Evolutionary conservation across 1,140 invertebrate species (phyloP).

Genomic region (Bradysia coprophila): DNA sequence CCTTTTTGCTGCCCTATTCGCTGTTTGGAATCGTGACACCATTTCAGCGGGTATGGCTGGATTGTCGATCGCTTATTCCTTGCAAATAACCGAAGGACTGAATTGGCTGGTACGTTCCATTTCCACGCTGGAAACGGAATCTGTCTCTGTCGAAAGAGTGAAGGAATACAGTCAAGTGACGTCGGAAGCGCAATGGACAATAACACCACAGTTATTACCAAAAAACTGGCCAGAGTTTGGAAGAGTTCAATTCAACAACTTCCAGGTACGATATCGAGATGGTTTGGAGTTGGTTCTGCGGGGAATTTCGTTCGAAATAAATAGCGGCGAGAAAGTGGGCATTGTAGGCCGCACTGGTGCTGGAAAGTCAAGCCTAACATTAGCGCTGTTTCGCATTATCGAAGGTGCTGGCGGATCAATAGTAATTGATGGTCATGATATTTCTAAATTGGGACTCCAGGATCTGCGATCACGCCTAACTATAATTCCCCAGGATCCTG

Average conservation of each 20-base stretch:
- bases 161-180: constrained; percentile 84
- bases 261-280: constrained; percentile 61
- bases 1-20: constrained; percentile 73
- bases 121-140: constrained; percentile 92
- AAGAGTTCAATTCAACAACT: constrained; percentile 52
- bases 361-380: constrained; percentile 68
- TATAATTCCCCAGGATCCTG: constrained; percentile 65
- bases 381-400: constrained; percentile 65
- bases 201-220: constrained; percentile 19
- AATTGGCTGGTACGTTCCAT: constrained; percentile 96
- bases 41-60: constrained; percentile 66
- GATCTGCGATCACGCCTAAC: constrained; percentile 48
- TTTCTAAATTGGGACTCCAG: constrained; percentile 33
- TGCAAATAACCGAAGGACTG: constrained; percentile 81
- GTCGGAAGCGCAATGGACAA: constrained; percentile 32
- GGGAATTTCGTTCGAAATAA: constrained; percentile 46
- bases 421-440: constrained; percentile 48
- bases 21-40: constrained; percentile 41
- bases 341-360: constrained; percentile 67
- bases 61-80: constrained; percentile 74
- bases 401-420: constrained; percentile 71
- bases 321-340: constrained; percentile 56
- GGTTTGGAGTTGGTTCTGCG: constrained; percentile 68
- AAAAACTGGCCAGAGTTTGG: constrained; percentile 57
- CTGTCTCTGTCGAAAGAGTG: constrained; percentile 92